phyloP scores from a whole-genome alignment of 1,140 invertebrate species.

The Trachymyrmex septentrionalis region DNA sequence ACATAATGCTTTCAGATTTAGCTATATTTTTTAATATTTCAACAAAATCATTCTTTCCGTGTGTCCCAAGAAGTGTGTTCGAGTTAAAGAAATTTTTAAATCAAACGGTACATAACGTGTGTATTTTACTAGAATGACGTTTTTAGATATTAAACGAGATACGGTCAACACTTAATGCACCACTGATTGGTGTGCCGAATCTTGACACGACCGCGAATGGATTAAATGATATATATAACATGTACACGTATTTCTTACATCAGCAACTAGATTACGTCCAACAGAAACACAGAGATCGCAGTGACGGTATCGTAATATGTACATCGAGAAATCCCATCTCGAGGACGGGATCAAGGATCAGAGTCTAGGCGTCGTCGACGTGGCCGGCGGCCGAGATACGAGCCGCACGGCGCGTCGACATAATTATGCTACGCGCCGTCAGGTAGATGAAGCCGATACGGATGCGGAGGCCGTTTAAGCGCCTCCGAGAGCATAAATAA shows the following conservation, averaged over 20 bases:
- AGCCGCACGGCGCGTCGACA: conserved; percentile 72
- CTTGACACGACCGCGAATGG: background rate
- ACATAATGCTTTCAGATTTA: too few relatives aligned
- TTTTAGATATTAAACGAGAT: background rate
- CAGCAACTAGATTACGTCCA: background rate
- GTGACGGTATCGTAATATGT: conserved; percentile 22
- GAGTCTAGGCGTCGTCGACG: conserved; percentile 75
- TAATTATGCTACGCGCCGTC: conserved; percentile 81
- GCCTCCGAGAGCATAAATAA: conserved; percentile 83
- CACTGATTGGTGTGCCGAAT: background rate
- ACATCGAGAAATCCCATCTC: conserved; percentile 69
- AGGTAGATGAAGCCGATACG: conserved; percentile 81
- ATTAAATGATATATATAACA: background rate
- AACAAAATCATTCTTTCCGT: too few relatives aligned
- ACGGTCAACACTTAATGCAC: background rate
- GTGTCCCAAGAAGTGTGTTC: too few relatives aligned
- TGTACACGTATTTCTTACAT: background rate
- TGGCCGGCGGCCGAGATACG: conserved; percentile 61
- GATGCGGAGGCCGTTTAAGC: conserved; percentile 78
- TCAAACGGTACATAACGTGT: background rate
- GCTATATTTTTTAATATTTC: too few relatives aligned
- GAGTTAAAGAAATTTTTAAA: background rate
- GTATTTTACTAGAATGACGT: background rate
- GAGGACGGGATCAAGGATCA: conserved; percentile 74
- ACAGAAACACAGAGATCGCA: conserved; percentile 23